Evolutionary conservation across 2,888 invertebrate species (phyloP).

Genomic region (Reticulitermes lucifugus): DNA sequence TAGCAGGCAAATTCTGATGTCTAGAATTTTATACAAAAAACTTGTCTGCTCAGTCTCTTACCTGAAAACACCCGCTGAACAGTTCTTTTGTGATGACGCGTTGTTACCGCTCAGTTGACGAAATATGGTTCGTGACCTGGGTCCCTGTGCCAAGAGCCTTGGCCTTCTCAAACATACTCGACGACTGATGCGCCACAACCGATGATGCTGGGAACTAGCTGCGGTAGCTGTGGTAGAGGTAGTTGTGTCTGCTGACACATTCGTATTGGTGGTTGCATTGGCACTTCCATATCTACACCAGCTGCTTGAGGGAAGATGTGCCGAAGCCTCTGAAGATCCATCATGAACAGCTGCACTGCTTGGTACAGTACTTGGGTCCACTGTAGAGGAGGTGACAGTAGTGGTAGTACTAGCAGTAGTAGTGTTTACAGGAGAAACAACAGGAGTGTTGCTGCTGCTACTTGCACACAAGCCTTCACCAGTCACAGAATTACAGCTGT

Average conservation of each 20-base stretch:
- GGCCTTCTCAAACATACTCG: constrained; percentile 55
- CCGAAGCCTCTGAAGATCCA: too few relatives aligned
- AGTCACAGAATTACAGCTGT: neutral
- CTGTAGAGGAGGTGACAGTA: neutral
- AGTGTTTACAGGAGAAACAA: neutral
- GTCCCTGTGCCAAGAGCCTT: constrained; percentile 53
- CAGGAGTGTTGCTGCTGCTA: neutral
- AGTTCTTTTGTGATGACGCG: neutral
- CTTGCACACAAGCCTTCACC: neutral
- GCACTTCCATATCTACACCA: neutral
- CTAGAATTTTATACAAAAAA: neutral
- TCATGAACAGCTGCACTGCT: too few relatives aligned
- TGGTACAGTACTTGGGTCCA: neutral
- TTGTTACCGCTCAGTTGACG: neutral
- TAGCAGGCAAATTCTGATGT: too few relatives aligned
- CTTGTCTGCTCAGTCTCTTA: neutral
- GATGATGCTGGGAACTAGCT: constrained; percentile 45
- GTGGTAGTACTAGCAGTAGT: neutral
- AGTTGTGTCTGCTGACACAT: neutral
- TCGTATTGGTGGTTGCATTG: neutral
- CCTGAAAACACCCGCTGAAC: neutral
- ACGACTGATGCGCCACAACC: constrained; percentile 55
- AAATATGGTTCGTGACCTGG: constrained; percentile 10
- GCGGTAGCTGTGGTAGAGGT: neutral
- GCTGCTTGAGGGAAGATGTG: neutral